These are phyloP conservation scores for Oryctolagus cuniculus DNA, from an alignment of 2,113 vertebrate species.

Conservation along the genomic window DNA sequence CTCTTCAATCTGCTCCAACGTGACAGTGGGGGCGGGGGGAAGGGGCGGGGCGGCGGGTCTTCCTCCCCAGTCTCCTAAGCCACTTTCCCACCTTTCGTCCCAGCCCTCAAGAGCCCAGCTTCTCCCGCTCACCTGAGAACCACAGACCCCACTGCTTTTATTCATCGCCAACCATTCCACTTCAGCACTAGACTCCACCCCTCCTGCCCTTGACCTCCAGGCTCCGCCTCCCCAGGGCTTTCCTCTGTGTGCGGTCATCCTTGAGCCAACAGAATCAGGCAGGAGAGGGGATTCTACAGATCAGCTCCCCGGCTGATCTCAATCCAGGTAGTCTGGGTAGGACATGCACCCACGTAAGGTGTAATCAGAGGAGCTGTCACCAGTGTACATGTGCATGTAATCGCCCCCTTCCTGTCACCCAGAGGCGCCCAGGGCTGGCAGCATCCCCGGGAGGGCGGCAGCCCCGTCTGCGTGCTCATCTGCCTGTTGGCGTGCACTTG, in stretches of 20 bases:
- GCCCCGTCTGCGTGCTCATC: neutral
- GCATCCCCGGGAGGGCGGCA: accelerated
- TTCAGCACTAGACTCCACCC: neutral
- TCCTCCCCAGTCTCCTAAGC: neutral
- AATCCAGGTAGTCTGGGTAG: neutral
- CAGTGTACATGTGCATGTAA: neutral
- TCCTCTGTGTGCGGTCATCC: neutral
- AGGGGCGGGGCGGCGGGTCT: too few species aligned
- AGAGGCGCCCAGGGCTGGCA: neutral
- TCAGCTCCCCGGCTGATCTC: neutral
- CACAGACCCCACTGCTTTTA: too few species aligned
- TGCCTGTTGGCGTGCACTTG: neutral
- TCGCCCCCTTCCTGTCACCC: too few species aligned
- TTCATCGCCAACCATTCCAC: neutral
- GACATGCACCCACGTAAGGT: neutral
- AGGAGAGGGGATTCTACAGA: neutral
- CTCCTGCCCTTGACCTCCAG: neutral
- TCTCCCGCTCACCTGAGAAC: neutral
- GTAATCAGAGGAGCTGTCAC: neutral
- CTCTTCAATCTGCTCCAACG: neutral
- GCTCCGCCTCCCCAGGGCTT: neutral
- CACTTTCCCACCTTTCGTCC: neutral
- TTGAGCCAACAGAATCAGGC: neutral
- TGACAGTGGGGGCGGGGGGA: neutral
- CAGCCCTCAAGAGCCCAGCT: neutral